A percentile compares a stretch with the other conserved stretches of the same genome.
Conservation (phyloP, 2,797 vertebrate genomes). For the Parauchenoglanis ngamensis region DNA sequence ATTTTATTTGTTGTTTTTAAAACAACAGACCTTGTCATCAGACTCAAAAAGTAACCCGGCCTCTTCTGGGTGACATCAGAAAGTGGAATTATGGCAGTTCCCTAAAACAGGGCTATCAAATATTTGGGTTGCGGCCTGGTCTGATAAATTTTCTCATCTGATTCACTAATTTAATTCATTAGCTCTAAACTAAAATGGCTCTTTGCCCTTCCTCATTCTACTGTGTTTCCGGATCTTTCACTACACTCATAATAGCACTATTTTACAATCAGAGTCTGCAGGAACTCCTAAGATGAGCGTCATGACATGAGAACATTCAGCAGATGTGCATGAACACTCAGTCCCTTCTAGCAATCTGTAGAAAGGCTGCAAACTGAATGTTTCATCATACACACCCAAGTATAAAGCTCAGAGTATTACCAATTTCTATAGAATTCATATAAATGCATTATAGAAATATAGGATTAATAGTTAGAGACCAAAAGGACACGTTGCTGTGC, state of each 20-base stretch:
- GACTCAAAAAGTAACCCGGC: neutral
- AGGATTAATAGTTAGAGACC: neutral
- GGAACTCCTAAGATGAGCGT: neutral
- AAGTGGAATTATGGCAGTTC: neutral
- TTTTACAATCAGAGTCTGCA: neutral
- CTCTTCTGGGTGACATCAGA: neutral
- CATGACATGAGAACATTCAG: neutral
- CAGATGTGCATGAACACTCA: neutral
- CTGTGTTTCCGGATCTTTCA: neutral
- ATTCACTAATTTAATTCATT: neutral
- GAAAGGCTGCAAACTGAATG: neutral
- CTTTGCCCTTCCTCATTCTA: neutral
- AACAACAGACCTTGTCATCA: neutral
- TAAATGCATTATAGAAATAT: neutral
- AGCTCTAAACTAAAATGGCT: neutral
- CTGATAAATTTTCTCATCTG: neutral
- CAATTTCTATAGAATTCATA: neutral
- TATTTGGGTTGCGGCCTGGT: neutral
- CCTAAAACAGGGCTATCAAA: neutral
- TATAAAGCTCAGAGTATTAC: neutral
- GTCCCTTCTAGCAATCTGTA: neutral
- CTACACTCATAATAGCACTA: neutral
- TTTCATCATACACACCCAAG: neutral
- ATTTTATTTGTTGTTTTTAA: no score
- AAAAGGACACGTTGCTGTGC: neutral